These are phyloP conservation scores for Theropithecus gelada DNA, from an alignment of 2,113 vertebrate species.

Conservation along the genomic window DNA sequence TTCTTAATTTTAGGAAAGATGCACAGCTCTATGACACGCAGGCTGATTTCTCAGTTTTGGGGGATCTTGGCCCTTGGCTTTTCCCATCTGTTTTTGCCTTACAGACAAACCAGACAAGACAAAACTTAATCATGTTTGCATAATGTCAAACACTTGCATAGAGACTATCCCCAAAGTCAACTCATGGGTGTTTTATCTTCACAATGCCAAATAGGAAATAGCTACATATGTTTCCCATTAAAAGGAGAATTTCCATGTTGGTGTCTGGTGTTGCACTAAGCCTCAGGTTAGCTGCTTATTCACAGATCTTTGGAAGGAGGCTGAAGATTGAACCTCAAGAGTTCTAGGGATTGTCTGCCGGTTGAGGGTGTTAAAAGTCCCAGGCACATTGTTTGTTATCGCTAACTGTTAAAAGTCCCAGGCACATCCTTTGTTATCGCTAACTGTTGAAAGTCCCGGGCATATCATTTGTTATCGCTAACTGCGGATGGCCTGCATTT, in stretches of 20 bases:
- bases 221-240: not conserved
- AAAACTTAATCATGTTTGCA: not conserved
- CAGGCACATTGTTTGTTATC: not conserved
- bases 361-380: conserved; percentile 21
- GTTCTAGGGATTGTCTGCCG: not conserved
- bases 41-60: not conserved
- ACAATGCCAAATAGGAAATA: not conserved
- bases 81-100: conserved; percentile 39
- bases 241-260: conserved; percentile 7
- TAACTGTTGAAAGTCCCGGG: not conserved
- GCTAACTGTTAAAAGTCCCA: conserved; percentile 29
- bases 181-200: conserved; percentile 6
- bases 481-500: conserved; percentile 44
- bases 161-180: conserved; percentile 47
- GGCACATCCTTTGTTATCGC: not conserved
- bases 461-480: not conserved
- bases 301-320: not conserved
- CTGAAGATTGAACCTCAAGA: not conserved
- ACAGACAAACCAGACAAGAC: not conserved
- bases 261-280: not conserved
- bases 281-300: not conserved
- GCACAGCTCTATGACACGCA: not conserved
- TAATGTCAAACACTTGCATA: conserved; percentile 40
- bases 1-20: not conserved
- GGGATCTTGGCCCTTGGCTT: not conserved